phyloP scores from a whole-genome alignment of 2,888 invertebrate genomes.

The Leptothorax acervorum region DNA sequence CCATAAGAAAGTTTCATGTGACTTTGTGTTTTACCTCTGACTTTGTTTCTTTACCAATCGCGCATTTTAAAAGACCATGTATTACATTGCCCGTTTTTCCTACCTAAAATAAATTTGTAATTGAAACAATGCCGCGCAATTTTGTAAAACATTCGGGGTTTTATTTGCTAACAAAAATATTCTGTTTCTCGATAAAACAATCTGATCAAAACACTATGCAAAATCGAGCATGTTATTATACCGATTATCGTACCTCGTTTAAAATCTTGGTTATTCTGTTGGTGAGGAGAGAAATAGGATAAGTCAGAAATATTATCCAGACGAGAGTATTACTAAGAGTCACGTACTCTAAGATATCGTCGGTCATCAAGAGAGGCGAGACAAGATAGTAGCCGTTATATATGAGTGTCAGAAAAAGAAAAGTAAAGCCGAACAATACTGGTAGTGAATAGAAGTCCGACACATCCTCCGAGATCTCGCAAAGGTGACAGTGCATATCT shows the following conservation, averaged over 20 bases:
- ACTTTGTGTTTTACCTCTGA: slow-evolving; percentile 58
- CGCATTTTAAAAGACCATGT: slow-evolving; percentile 47
- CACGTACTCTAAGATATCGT: neutral
- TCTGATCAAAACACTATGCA: neutral
- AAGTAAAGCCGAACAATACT: slow-evolving; percentile 44
- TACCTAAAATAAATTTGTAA: slow-evolving; percentile 56
- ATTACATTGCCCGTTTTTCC: slow-evolving; percentile 51
- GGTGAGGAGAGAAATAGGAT: slow-evolving; percentile 59
- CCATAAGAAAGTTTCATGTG: neutral
- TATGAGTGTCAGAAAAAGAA: slow-evolving; percentile 53
- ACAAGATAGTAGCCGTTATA: slow-evolving; percentile 65
- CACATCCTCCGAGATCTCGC: slow-evolving; percentile 59
- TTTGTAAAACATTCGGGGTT: neutral
- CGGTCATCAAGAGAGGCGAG: neutral
- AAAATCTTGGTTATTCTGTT: slow-evolving; percentile 40
- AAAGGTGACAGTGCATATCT: slow-evolving; percentile 61
- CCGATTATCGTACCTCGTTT: slow-evolving; percentile 59
- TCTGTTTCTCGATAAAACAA: neutral
- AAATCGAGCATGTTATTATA: neutral
- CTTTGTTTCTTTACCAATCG: slow-evolving; percentile 48
- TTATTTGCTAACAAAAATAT: neutral
- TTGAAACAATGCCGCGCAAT: neutral
- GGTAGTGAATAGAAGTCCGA: slow-evolving; percentile 68
- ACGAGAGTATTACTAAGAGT: slow-evolving; percentile 13
- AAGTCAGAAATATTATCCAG: slow-evolving; percentile 31